Conservation (phyloP, 2,888 invertebrate genomes). For the Pelosia muscerda region DNA sequence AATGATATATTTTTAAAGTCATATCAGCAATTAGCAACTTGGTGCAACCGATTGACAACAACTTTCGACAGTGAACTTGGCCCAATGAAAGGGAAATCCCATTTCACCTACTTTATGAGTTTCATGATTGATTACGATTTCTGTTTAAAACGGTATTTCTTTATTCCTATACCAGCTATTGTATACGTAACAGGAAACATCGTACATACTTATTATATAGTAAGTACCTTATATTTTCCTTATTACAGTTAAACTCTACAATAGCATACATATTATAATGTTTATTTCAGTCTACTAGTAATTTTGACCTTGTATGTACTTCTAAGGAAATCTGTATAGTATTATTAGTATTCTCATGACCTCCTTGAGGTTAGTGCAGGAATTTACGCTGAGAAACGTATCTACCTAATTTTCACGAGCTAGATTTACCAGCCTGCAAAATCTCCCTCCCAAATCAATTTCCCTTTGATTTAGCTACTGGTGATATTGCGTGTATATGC, state of each 20-base stretch:
- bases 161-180: slow-evolving; percentile 1
- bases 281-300: neutral
- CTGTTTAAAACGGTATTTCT: neutral
- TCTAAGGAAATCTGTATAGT: neutral
- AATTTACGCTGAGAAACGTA: too few relatives aligned
- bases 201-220: neutral
- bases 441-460: too few relatives aligned
- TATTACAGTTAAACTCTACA: neutral
- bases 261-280: neutral
- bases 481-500: too few relatives aligned
- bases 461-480: too few relatives aligned
- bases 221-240: neutral
- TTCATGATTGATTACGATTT: neutral
- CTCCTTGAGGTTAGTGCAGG: too few relatives aligned
- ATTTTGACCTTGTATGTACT: slow-evolving; percentile 6
- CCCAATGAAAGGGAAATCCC: slow-evolving; percentile 1
- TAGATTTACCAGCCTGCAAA: too few relatives aligned
- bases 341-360: neutral
- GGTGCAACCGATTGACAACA: neutral
- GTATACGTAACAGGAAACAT: neutral
- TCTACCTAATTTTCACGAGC: too few relatives aligned
- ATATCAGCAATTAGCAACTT: neutral
- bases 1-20: neutral
- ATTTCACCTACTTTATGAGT: neutral
- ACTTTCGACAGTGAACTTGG: neutral